Percentiles rank a stretch among this genome's conserved stretches.
Evolutionary conservation across 1,140 invertebrate species (phyloP).

Genomic region (Goniozus legneri): DNA sequence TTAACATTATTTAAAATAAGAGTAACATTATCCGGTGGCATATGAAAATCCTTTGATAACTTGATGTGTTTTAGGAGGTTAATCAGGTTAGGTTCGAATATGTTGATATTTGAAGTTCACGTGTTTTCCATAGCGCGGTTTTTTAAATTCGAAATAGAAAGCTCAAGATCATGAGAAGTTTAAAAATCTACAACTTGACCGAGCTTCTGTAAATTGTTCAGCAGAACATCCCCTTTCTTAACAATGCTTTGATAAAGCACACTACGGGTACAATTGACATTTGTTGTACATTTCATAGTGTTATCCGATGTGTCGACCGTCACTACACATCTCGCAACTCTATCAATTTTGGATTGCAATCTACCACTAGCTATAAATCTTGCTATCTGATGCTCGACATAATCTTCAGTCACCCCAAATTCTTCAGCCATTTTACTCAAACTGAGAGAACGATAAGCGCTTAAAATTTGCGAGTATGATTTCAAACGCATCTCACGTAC

Average conservation of each 20-base stretch:
- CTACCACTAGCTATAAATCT: slow-evolving; percentile 70
- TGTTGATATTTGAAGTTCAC: no score
- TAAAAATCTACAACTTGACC: slow-evolving; percentile 64
- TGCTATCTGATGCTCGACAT: slow-evolving; percentile 67
- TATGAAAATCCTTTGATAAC: no score
- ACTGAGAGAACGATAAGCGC: slow-evolving; percentile 69
- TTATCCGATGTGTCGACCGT: slow-evolving; percentile 61
- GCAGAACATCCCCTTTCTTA: slow-evolving; percentile 75
- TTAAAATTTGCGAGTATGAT: slow-evolving; percentile 73
- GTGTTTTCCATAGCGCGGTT: no score
- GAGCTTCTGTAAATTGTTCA: slow-evolving; percentile 77
- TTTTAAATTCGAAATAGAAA: neutral
- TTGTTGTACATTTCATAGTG: slow-evolving; percentile 62
- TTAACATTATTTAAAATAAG: no score
- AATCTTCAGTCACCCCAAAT: slow-evolving; percentile 72
- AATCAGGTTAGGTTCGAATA: no score
- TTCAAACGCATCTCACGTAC: slow-evolving; percentile 72
- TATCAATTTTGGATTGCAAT: slow-evolving; percentile 76
- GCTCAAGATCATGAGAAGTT: neutral
- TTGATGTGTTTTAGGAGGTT: no score
- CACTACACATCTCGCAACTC: slow-evolving; percentile 69
- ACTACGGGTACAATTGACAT: slow-evolving; percentile 31
- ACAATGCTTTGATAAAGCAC: slow-evolving; percentile 69
- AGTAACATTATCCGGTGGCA: no score
- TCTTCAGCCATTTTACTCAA: slow-evolving; percentile 71